Base-by-base conservation (phyloP, 2,888 invertebrate genomes). In the Aplocera efformata region DNA sequence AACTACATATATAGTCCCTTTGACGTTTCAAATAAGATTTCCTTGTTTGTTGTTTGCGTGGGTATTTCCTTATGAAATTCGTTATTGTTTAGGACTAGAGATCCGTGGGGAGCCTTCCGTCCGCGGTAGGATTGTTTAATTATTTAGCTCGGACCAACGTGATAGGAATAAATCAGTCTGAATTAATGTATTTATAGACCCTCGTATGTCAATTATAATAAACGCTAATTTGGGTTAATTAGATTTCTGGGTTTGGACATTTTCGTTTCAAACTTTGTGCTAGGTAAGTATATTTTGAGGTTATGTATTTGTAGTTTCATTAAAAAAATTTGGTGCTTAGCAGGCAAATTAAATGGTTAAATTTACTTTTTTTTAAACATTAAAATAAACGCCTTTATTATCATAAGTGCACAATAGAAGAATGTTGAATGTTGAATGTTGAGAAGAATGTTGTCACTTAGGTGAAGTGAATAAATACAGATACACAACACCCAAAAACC, bases 91-190 rank as follows among this genome's bases (percentile, higher is more conserved):
- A 58, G 60, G 56, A 53, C 11, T 62, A 63, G 55, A 50, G 57
- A 67, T 63, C 76, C 75, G 51, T 45, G 33, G 78, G 77, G 79
- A 75, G 55, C 44, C 57, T 63, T 59, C 64, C 62, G 67, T 69
- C 66, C 67, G 63, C 65, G 69, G 69, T 70, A 69, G 81, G 74
- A 74, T 79, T 82, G 83, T 85, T 82, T 82, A 82, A 84, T 84
- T 85, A 83, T 83, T 84, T 81, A 67, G 75, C 69, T 72, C 67
- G 67, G 67, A 60, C n/a, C 41, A 25, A 25, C 78, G 80, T 81
- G 79, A 81, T 77, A 75, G 58, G 81, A 79, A 81, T 84, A 79
- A 78, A 82, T 79, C 65, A 66, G 60, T 65, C 62, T 61, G 66
- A 72, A 58, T 66, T 59, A 64, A 66, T 70, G 65, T 72, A 73